Evolutionary conservation across 1,140 invertebrate genomes (phyloP), one percentile per base, ranked within the genome.

Genomic region (Calycopis cecrops): DNA sequence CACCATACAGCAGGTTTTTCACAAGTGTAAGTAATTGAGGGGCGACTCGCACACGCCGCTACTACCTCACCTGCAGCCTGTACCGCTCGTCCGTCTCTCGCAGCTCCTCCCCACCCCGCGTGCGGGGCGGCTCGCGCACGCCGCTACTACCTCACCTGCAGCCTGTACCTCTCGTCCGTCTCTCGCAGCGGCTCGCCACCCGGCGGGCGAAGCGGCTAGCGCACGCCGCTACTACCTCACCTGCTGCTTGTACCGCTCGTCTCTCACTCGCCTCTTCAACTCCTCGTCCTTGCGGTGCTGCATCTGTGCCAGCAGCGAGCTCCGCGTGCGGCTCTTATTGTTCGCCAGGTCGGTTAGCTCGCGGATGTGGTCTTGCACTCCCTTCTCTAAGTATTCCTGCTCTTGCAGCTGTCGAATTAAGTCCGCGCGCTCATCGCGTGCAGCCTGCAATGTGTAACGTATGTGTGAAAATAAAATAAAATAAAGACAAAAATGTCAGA

Each of bases 381-480:
- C 72, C 58, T 73, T 73, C 66, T 84, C 78, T 8, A 79, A 16
- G 18, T 61, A 68, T 35, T 84, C 80, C 59, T 81, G 75, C 33
- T 79, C 76, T 65, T 79, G 78, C 0, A 79, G 68, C 6, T 52
- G 55, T 9, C 71, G 72, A 21, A 81, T 79, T 14, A 79, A 52
- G 44, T 81, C 63, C 9, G 66, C 64, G n/a, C 76, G 69, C 40
- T 79, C 69, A 48, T 50, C 56, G 4, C 67, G 67, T 0, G 60
- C 69, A 0, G 66, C 76, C 80, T 84, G 60, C 0, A 57, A 55
- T 4, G n/a, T 28, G 21, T 9, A 54, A 54, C 4, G 21, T 28
- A 6, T 28, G 21, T 28, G 2, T 28, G 21, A 28, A 3, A 6
- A 3, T 28, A 6, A 28, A 2, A 3, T 28, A 28, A 28, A 3